Evolutionary conservation across 2,888 invertebrate species (phyloP).

Genomic region (Lysandra bellargus): DNA sequence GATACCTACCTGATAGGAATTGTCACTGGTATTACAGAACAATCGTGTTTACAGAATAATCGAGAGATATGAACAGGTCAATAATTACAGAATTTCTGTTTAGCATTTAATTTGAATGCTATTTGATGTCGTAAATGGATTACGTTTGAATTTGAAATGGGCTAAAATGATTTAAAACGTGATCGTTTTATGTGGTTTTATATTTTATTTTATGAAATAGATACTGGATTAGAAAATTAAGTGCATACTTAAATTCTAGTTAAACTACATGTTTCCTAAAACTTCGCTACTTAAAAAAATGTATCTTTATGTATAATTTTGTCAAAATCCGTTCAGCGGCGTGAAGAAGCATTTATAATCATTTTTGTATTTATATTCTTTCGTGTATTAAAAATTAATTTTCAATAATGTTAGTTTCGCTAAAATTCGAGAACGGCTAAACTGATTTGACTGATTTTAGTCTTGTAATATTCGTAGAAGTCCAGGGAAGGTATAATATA

Average conservation of each 20-base stretch:
- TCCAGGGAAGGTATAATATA: too few relatives aligned
- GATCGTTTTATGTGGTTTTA: not conserved
- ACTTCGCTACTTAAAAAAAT: too few relatives aligned
- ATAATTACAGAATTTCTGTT: not conserved
- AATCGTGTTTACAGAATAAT: not conserved
- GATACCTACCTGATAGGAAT: not conserved
- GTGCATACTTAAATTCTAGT: not conserved
- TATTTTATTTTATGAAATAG: not conserved
- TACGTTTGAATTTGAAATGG: not conserved
- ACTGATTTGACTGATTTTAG: too few relatives aligned
- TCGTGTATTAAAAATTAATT: too few relatives aligned
- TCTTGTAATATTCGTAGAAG: too few relatives aligned
- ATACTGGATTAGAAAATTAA: not conserved
- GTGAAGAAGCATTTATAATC: too few relatives aligned
- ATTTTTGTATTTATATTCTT: too few relatives aligned
- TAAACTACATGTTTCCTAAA: too few relatives aligned
- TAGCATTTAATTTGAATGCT: slow-evolving; percentile 1
- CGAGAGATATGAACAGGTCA: not conserved
- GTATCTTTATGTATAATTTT: too few relatives aligned
- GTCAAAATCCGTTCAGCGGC: too few relatives aligned
- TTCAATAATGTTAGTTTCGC: too few relatives aligned
- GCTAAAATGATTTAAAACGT: not conserved
- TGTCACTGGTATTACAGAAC: not conserved
- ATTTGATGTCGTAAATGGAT: slow-evolving; percentile 1
- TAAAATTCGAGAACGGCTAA: too few relatives aligned